Evolutionary conservation across 2,888 invertebrate species (phyloP), one percentile per base, ranked within the genome.

Genomic region (Drosophila acutilabella): DNA sequence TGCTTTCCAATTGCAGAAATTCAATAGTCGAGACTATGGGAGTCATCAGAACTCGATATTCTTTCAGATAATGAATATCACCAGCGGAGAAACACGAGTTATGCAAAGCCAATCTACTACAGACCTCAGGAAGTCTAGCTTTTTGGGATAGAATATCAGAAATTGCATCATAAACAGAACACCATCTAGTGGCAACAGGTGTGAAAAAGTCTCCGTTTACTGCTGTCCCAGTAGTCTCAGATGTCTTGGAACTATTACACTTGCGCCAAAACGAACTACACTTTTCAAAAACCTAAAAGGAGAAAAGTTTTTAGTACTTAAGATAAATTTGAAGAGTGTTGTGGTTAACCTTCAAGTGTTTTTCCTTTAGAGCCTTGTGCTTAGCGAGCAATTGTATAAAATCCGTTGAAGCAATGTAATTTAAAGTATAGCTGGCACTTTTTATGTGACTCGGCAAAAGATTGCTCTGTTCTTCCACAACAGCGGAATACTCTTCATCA

Each of bases 51-150:
- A 40, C 51, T 1, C 60, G 60, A 40, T 69, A 75, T 61, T 75
- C 80, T 26, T 70, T 71, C 36, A 75, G 41, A 40, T 80, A 80
- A 11, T 64, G 57, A 13, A 79, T 26, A 48, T 80, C 75, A 2
- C 36, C 51, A 2, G 71, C 47, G 1, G 64, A 47, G 18, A 75
- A 80, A 38, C 64, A 75, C 8, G 60, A 58, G 8, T 61, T 70
- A 36, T 70, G 71, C 51, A 80, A 26, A 1, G 51, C 18, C 44
- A 75, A 47, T 18, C 51, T 53, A 41, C 50, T 70, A 33, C 80
- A 75, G 5, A 75, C 60, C 8, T 69, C 61, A 2, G 36, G 18
- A 0, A 75, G 44, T 14, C 58, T 60, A 2, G 64, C 70, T 33
- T 60, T 80, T 5, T 79, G 70, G 13, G 11, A 23, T 16, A 75